Evolutionary conservation across 2,797 vertebrate genomes (phyloP).

Genomic region (Paratrypauchen microcephalus): DNA sequence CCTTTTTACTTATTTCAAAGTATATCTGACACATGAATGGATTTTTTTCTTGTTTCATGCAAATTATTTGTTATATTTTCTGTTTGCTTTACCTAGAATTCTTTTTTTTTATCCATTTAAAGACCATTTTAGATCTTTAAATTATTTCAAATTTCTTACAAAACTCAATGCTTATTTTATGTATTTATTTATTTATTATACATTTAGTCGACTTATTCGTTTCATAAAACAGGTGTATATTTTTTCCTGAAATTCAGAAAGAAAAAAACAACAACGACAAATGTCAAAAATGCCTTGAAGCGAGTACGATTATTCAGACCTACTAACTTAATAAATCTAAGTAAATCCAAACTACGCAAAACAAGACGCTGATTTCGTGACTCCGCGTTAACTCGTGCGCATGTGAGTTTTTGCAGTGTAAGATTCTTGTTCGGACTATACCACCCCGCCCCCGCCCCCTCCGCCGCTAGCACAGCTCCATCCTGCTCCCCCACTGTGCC

Average conservation of each 20-base stretch:
- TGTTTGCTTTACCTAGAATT: too few relatives aligned
- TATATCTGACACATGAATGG: not conserved
- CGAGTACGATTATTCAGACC: not conserved
- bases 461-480: not conserved
- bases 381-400: not conserved
- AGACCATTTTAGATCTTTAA: too few relatives aligned
- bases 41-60: not conserved
- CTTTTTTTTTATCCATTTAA: too few relatives aligned
- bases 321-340: not conserved
- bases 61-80: too few relatives aligned
- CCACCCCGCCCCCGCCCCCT: not conserved
- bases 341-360: not conserved
- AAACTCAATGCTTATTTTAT: too few relatives aligned
- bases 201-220: too few relatives aligned
- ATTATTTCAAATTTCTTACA: too few relatives aligned
- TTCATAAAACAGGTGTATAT: too few relatives aligned
- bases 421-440: not conserved
- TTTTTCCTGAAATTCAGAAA: too few relatives aligned
- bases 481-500: conserved; percentile 5
- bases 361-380: not conserved
- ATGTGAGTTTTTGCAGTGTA: not conserved
- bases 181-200: too few relatives aligned
- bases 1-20: not conserved
- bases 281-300: not conserved
- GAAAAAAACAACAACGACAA: not conserved